Base-by-base conservation (phyloP, 2,888 invertebrate species). In the Pyralis farinalis region DNA sequence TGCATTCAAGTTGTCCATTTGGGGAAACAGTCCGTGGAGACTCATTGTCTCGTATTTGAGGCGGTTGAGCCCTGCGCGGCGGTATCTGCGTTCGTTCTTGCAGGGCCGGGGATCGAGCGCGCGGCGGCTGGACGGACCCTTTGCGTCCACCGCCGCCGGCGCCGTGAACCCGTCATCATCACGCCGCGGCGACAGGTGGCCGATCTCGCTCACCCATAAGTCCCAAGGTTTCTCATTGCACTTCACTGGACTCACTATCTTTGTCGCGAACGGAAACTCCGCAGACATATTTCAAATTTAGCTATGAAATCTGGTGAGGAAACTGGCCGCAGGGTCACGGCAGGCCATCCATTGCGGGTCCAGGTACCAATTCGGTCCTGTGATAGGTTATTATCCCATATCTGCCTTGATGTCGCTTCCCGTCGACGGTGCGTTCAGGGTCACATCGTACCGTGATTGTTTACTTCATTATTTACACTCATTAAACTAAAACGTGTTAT, bases 1-100 rank as follows among this genome's bases (percentile, higher is more conserved):
- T 46, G 94, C 92, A 70, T 93, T 93, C 58, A 95, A 92, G 47
- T 92, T 90, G 79, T 95, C 95, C 77, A 92, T 91, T 63, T 94
- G 94, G 12, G 96, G 96, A 63, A 94, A 94, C 60, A 94, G 90
- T 34, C 95, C 95, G 76, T 94, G 95, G 42, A 95, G 91, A 55
- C 91, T 91, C 92, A 95, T 95, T 72, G 93, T 93, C 78, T 91
- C 80, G 50, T 75, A 70, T 45, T 81, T 81, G 38, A 92, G 81
- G 6, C 91, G 88, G 60, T 90, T 87, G 49, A 91, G 85, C 45
- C 90, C 77, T n/a, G 84, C 70, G 48, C 86, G 85, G 12, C 84
- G 78, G 42, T 63, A 58, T 37, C 80, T 71, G 40, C 72, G 58
- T 31, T 64, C 72, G 43, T 56, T 53, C 60, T 85, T 79, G 62